These are phyloP conservation scores for Ophiodon elongatus DNA, from an alignment of 2,113 vertebrate genomes.

Conservation along the genomic window DNA sequence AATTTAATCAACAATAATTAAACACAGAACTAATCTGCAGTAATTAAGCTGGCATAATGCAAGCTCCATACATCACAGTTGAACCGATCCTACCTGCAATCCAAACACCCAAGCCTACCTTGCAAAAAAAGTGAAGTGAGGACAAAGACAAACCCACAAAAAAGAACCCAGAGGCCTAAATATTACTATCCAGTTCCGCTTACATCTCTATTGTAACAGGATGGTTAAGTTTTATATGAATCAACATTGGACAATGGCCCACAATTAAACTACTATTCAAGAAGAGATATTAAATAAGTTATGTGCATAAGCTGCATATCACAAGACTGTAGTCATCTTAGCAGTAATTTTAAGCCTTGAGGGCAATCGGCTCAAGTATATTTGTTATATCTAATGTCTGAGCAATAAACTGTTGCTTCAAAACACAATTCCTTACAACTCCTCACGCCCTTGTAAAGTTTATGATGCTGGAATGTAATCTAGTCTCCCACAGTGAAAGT, in stretches of 20 bases:
- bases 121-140: background rate
- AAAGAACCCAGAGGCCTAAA: background rate
- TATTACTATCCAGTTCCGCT: background rate
- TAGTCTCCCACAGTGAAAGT: background rate
- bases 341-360: background rate
- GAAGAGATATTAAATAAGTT: background rate
- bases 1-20: conserved; percentile 50
- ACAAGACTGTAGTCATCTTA: background rate
- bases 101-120: background rate
- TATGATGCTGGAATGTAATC: background rate
- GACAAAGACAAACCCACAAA: background rate
- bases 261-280: background rate
- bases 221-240: background rate
- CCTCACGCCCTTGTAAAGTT: background rate
- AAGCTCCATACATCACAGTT: background rate
- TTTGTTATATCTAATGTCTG: conserved; percentile 15
- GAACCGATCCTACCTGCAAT: background rate
- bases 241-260: background rate
- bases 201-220: background rate
- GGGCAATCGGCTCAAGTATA: background rate
- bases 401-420: background rate
- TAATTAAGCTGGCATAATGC: background rate
- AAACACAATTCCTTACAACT: background rate
- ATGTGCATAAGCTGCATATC: background rate
- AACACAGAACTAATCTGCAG: conserved; percentile 24